Percentiles rank a stretch among this genome's conserved stretches.
Evolutionary conservation across 2,113 vertebrate species (phyloP).

Genomic region (Copsychus sechellarum): DNA sequence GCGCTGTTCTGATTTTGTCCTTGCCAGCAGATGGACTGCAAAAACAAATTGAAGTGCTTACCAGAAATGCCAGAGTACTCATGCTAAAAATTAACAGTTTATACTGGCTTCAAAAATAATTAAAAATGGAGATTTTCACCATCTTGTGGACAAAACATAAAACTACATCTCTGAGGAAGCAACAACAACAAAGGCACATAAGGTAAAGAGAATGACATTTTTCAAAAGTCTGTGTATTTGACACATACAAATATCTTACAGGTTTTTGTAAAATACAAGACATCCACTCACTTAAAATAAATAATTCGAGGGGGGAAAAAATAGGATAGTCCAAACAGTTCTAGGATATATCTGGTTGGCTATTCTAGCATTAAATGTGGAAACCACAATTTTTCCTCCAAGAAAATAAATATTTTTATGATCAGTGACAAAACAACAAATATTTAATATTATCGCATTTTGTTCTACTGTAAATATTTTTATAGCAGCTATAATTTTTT

Average conservation of each 20-base stretch:
- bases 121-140: conserved; percentile 80
- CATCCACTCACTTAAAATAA: not conserved
- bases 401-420: conserved; percentile 2
- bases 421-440: not conserved
- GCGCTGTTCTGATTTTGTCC: conserved; percentile 85
- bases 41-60: conserved; percentile 66
- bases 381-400: not conserved
- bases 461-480: conserved; percentile 31
- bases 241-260: not conserved
- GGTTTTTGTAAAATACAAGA: not conserved
- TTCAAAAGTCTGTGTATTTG: not conserved
- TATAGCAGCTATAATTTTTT: conserved; percentile 1
- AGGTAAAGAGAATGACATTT: not conserved
- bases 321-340: not conserved
- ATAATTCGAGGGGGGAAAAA: rapidly evolving
- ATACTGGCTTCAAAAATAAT: conserved; percentile 50
- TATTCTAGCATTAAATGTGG: not conserved
- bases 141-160: conserved; percentile 77
- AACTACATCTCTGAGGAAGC: conserved; percentile 59
- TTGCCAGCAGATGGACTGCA: conserved; percentile 85
- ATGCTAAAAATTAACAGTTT: conserved; percentile 67
- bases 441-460: conserved; percentile 25
- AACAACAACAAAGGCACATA: conserved; percentile 4
- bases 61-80: conserved; percentile 41
- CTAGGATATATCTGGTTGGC: not conserved